These are phyloP conservation scores for Drosophila ezoana DNA, from an alignment of 2,888 invertebrate species.

Conservation along the genomic window DNA sequence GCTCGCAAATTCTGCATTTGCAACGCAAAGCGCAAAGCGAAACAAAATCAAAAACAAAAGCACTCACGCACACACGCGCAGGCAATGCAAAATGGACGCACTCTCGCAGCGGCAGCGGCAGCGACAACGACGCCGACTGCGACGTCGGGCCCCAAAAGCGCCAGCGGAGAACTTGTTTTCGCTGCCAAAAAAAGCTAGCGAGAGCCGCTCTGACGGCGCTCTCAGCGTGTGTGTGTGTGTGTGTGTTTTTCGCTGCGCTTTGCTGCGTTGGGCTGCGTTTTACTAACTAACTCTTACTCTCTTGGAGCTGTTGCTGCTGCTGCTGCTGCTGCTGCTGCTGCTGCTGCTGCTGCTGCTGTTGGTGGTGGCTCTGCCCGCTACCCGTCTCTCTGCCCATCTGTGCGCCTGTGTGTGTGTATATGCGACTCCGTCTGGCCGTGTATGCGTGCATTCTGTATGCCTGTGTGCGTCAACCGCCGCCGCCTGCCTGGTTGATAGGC, in stretches of 20 bases:
- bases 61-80: slow-evolving; percentile 32
- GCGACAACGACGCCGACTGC: slow-evolving; percentile 20
- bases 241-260: slow-evolving; percentile 60
- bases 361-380: slow-evolving; percentile 56
- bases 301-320: slow-evolving; percentile 54
- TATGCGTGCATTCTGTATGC: slow-evolving; percentile 49
- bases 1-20: slow-evolving; percentile 73
- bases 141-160: slow-evolving; percentile 38
- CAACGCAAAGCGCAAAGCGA: slow-evolving; percentile 53
- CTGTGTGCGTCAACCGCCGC: slow-evolving; percentile 52
- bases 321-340: slow-evolving; percentile 43
- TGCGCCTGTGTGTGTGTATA: slow-evolving; percentile 9
- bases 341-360: slow-evolving; percentile 40
- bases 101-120: slow-evolving; percentile 36
- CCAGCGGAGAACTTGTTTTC: slow-evolving; percentile 54
- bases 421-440: slow-evolving; percentile 25
- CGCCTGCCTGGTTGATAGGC: slow-evolving; percentile 65
- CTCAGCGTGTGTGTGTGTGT: slow-evolving; percentile 27
- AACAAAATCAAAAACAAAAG: slow-evolving; percentile 42
- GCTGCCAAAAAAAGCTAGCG: slow-evolving; percentile 18
- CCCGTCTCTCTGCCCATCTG: slow-evolving; percentile 16
- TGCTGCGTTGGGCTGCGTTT: slow-evolving; percentile 61
- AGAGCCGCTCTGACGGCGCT: slow-evolving; percentile 28
- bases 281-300: slow-evolving; percentile 48
- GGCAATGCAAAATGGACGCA: slow-evolving; percentile 60